These are phyloP conservation scores for Acleris emargana DNA, from an alignment of 2,888 invertebrate genomes.

Conservation along the genomic window DNA sequence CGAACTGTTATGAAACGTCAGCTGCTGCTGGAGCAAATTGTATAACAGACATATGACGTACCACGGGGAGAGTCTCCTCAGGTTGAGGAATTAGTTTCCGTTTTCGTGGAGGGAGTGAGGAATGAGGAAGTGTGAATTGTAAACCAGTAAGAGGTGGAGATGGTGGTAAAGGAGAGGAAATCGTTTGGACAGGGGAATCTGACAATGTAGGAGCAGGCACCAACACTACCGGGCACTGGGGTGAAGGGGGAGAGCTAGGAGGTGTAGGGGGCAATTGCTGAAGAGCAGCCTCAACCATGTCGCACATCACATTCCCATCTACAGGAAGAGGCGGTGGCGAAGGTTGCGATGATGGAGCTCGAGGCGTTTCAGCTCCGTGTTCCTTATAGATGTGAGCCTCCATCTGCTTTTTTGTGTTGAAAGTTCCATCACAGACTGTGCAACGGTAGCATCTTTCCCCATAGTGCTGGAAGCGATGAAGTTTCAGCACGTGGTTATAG, in stretches of 20 bases:
- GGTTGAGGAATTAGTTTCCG: constrained; percentile 90
- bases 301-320: constrained; percentile 73
- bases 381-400: constrained; percentile 90
- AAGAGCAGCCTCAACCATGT: constrained; percentile 72
- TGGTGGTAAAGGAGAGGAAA: constrained; percentile 83
- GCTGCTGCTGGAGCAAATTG: constrained; percentile 90
- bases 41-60: constrained; percentile 88
- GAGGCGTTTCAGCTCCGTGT: constrained; percentile 81
- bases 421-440: constrained; percentile 95
- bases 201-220: constrained; percentile 49
- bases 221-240: constrained; percentile 68
- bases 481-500: constrained; percentile 94
- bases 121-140: constrained; percentile 64
- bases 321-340: constrained; percentile 59
- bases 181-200: constrained; percentile 70
- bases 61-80: constrained; percentile 71
- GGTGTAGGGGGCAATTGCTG: constrained; percentile 83
- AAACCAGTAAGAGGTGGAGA: constrained; percentile 57
- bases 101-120: constrained; percentile 90
- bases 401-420: constrained; percentile 95
- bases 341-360: constrained; percentile 58
- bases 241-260: constrained; percentile 81
- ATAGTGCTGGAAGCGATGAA: constrained; percentile 95
- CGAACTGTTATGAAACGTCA: constrained; percentile 62
- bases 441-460: constrained; percentile 97